Evolutionary conservation across 2,888 invertebrate species (phyloP).

Genomic region (Pedicia rivosa): DNA sequence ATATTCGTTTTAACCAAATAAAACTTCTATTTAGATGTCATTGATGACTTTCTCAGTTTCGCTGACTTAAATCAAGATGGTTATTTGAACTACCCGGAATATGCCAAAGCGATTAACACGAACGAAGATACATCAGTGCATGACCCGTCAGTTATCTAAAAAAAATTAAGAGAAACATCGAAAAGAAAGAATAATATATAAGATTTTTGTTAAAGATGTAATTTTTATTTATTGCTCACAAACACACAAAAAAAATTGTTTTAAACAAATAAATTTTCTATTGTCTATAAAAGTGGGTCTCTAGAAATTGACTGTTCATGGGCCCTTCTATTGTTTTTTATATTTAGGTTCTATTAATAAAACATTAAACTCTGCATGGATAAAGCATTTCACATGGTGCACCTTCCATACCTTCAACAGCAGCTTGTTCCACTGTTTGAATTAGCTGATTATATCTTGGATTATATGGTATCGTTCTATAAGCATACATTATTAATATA

Average conservation of each 20-base stretch:
- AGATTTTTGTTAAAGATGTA: background rate
- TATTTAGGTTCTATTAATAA: background rate
- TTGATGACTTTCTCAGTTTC: slow-evolving; percentile 66
- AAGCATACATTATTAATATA: background rate
- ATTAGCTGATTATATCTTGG: slow-evolving; percentile 47
- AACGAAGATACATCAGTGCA: slow-evolving; percentile 8
- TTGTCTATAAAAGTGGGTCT: too few species aligned
- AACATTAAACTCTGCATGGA: slow-evolving; percentile 25
- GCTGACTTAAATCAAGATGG: slow-evolving; percentile 81
- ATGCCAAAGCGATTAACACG: slow-evolving; percentile 30
- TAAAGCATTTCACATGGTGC: slow-evolving; percentile 39
- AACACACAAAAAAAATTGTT: too few species aligned
- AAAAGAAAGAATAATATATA: too few species aligned
- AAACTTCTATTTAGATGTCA: slow-evolving; percentile 43
- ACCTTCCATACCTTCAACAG: slow-evolving; percentile 44
- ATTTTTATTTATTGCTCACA: too few species aligned
- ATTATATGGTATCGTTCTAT: slow-evolving; percentile 14
- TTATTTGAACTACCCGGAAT: slow-evolving; percentile 72
- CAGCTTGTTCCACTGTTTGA: slow-evolving; percentile 46
- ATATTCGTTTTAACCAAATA: background rate
- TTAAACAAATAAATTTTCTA: too few species aligned
- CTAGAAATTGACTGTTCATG: background rate
- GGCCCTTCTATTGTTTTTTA: background rate
- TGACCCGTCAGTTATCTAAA: too few species aligned
- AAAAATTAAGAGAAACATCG: too few species aligned